Evolutionary conservation across 2,797 vertebrate species (phyloP).

Genomic region (Amniataba percoides): DNA sequence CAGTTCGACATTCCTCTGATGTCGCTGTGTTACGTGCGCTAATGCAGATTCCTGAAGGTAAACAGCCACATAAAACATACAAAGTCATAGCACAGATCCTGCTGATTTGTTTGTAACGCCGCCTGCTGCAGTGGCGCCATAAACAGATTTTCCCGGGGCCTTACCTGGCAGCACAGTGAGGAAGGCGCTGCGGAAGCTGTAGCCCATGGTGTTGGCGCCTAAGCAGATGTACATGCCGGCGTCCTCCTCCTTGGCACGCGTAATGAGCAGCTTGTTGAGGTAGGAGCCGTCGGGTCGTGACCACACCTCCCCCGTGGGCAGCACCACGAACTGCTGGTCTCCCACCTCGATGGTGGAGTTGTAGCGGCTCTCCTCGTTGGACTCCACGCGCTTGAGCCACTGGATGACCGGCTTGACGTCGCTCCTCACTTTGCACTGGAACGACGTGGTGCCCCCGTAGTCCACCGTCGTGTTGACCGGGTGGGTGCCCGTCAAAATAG

Average conservation of each 20-base stretch:
- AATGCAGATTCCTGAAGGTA: constrained; percentile 8
- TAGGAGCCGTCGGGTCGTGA: constrained; percentile 97
- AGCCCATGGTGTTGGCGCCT: constrained; percentile 99
- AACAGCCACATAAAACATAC: neutral
- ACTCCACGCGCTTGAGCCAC: constrained; percentile 97
- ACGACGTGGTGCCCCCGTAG: constrained; percentile 96
- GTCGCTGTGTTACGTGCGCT: constrained; percentile 3
- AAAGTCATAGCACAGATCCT: constrained; percentile 1
- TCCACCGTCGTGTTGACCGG: constrained; percentile 97
- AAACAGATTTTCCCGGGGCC: constrained; percentile 20
- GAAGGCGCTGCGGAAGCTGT: constrained; percentile 98
- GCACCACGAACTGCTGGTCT: constrained; percentile 95
- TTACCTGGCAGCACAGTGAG: constrained; percentile 96
- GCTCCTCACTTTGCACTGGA: constrained; percentile 98
- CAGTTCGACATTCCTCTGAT: constrained; percentile 8
- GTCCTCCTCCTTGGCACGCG: constrained; percentile 95
- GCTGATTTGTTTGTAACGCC: constrained; percentile 1
- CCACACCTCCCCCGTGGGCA: constrained; percentile 98
- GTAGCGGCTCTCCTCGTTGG: constrained; percentile 93
- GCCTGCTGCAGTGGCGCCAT: constrained; percentile 4
- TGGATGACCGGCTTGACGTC: constrained; percentile 98
- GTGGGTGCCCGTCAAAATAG: constrained; percentile 95
- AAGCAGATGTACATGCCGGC: constrained; percentile 99
- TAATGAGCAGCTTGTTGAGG: constrained; percentile 98
- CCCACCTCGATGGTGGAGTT: constrained; percentile 98